Evolutionary conservation across 2,113 vertebrate species (phyloP).

Genomic region (Mohoua ochrocephala): DNA sequence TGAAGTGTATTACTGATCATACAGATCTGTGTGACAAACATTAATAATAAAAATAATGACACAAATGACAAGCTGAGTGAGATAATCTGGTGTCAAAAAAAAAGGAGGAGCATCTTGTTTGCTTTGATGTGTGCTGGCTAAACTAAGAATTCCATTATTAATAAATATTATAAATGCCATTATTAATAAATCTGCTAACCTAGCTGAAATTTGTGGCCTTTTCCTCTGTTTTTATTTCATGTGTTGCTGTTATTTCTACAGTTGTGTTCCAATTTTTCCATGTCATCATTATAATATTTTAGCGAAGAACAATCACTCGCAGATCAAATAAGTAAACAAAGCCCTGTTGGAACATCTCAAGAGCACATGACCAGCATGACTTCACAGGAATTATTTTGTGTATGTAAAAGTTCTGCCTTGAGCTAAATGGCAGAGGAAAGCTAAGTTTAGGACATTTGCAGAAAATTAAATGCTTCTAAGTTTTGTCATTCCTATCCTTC

Average conservation of each 20-base stretch:
- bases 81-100: not conserved
- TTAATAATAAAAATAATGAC: not conserved
- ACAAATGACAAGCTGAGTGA: not conserved
- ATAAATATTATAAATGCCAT: not conserved
- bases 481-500: conserved; percentile 39
- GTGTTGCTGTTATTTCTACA: not conserved
- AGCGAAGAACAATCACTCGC: not conserved
- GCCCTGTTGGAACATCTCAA: not conserved
- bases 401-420: not conserved
- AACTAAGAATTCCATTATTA: not conserved
- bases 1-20: not conserved
- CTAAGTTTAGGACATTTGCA: conserved; percentile 6
- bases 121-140: not conserved
- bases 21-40: not conserved
- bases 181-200: not conserved
- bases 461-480: conserved; percentile 2
- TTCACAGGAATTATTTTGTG: conserved; percentile 18
- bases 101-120: not conserved
- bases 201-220: not conserved
- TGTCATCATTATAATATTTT: not conserved
- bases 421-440: conserved; percentile 21
- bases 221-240: not conserved
- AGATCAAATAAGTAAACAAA: not conserved
- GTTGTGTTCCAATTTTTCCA: not conserved
- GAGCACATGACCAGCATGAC: not conserved